These are phyloP conservation scores for Drosophila santomea DNA, from an alignment of 1,140 invertebrate genomes.

Conservation along the genomic window DNA sequence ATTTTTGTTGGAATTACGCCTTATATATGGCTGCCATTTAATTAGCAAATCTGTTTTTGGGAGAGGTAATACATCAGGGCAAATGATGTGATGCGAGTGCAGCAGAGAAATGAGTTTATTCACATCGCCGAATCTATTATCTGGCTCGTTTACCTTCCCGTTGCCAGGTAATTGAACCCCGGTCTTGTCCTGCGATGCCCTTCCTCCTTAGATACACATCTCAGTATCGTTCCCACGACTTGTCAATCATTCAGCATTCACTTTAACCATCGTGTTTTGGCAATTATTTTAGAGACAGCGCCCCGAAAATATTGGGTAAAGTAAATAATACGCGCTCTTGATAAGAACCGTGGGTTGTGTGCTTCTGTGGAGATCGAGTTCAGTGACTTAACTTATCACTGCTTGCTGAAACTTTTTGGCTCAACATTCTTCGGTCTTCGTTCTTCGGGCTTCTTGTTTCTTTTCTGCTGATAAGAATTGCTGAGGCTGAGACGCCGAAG, in stretches of 20 bases:
- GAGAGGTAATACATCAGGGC: slow-evolving; percentile 71
- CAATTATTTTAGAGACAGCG: slow-evolving; percentile 33
- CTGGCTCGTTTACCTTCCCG: slow-evolving; percentile 55
- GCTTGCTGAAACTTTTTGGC: slow-evolving; percentile 35
- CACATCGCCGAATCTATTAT: slow-evolving; percentile 51
- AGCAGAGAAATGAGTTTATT: slow-evolving; percentile 61
- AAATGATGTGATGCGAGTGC: slow-evolving; percentile 57
- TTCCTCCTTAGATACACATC: slow-evolving; percentile 25
- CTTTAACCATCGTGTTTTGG: slow-evolving; percentile 24
- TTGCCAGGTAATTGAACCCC: slow-evolving; percentile 47
- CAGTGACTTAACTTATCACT: slow-evolving; percentile 50
- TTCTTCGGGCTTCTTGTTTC: slow-evolving; percentile 18
- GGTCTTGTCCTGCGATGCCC: slow-evolving; percentile 24
- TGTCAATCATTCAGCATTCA: slow-evolving; percentile 22
- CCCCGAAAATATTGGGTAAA: slow-evolving; percentile 15
- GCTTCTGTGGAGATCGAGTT: slow-evolving; percentile 38
- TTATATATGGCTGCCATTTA: slow-evolving; percentile 48
- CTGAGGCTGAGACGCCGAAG: slow-evolving; percentile 6
- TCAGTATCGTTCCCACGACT: slow-evolving; percentile 43
- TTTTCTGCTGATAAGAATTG: slow-evolving; percentile 18
- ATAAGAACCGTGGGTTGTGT: slow-evolving; percentile 37
- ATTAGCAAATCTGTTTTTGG: slow-evolving; percentile 67
- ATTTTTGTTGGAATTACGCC: slow-evolving; percentile 57
- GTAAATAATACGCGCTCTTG: slow-evolving; percentile 24
- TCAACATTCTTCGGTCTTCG: slow-evolving; percentile 28